Evolutionary conservation across 1,140 invertebrate species (phyloP), one percentile per base, ranked within the genome.

Genomic region (Aphelenchoides besseyi): DNA sequence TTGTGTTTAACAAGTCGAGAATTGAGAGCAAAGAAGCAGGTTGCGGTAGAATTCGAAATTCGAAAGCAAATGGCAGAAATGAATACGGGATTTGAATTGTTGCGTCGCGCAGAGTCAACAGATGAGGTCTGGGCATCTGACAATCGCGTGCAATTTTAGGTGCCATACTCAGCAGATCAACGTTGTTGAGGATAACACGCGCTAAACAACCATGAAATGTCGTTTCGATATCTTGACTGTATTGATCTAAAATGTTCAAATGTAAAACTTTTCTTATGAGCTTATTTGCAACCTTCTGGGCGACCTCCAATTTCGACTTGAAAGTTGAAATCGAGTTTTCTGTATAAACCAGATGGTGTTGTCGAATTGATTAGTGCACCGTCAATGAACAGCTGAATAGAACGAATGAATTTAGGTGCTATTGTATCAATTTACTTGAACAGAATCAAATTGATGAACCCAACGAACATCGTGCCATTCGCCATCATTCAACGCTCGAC

Each of bases 381-480:
- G 52, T 83, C 81, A 12, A 83, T 73, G 28, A 74, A 75, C 12
- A 83, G 70, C 68, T 83, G 70, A n/a, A n/a, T n/a, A n/a, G n/a
- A n/a, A n/a, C n/a, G n/a, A n/a, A n/a, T n/a, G n/a, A n/a, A n/a
- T n/a, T n/a, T n/a, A n/a, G n/a, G n/a, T n/a, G n/a, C n/a, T n/a
- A n/a, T n/a, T n/a, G n/a, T n/a, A n/a, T n/a, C n/a, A n/a, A n/a
- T n/a, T n/a, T n/a, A n/a, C n/a, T n/a, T n/a, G n/a, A 12, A 84
- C 80, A n/a, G 74, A 75, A 68, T 83, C 83, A 68, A 84, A 84
- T 62, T 85, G 83, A 73, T 83, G 81, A 9, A 72, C 62, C 81
- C 81, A 83, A n/a, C 78, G 67, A 29, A 83, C 18, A 59, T 79
- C 71, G 37, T 81, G 80, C 81, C 77, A 81, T 61, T 71, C 69